Percentiles rank a stretch among this genome's conserved stretches.
These are phyloP conservation scores for Nebria brevicollis DNA, from an alignment of 2,888 invertebrate species.

Conservation along the genomic window DNA sequence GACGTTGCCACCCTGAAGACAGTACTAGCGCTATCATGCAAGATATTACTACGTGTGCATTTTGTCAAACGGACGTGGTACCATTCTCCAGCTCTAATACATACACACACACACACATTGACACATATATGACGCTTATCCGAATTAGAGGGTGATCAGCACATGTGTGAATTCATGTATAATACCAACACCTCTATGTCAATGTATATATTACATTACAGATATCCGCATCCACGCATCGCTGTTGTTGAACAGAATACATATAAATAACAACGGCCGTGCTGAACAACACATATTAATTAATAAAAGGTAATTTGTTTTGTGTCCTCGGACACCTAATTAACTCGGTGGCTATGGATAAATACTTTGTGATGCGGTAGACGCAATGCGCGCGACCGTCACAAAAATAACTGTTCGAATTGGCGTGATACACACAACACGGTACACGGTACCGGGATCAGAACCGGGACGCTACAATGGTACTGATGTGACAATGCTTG, in stretches of 20 bases:
- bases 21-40: not conserved
- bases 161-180: not conserved
- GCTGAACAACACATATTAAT: conserved; percentile 45
- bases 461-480: not conserved
- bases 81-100: not conserved
- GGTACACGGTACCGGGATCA: not conserved
- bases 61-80: not conserved
- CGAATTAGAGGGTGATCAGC: not conserved
- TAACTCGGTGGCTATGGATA: conserved; percentile 43
- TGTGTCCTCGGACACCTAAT: conserved; percentile 47
- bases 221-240: conserved; percentile 13
- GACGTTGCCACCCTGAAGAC: not conserved
- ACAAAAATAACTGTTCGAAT: conserved; percentile 42
- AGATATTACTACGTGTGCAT: not conserved
- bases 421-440: not conserved
- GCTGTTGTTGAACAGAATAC: conserved; percentile 16
- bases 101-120: not conserved
- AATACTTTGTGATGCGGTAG: conserved; percentile 43
- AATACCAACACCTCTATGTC: not conserved
- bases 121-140: not conserved
- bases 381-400: conserved; percentile 12
- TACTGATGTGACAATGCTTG: not conserved
- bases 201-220: conserved; percentile 11
- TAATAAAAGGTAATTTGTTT: conserved; percentile 47
- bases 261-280: conserved; percentile 42